phyloP scores from a whole-genome alignment of 2,113 vertebrate genomes.

The Caranx melampygus region DNA sequence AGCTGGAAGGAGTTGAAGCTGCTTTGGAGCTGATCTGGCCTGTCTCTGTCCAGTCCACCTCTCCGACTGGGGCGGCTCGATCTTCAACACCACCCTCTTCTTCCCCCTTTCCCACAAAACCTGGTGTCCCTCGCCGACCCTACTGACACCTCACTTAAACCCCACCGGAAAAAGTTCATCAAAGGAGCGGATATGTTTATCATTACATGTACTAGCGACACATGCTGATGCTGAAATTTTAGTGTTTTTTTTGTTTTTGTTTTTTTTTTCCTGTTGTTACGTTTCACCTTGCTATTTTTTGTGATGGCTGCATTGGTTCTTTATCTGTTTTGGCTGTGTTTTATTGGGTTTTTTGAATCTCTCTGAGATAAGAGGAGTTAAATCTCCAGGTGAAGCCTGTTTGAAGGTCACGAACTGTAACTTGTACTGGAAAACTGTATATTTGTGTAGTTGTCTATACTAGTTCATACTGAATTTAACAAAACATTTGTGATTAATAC shows the following conservation, averaged over 20 bases:
- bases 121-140: conserved; percentile 77
- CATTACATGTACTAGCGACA: conserved; percentile 61
- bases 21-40: conserved; percentile 74
- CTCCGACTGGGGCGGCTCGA: conserved; percentile 76
- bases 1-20: conserved; percentile 78
- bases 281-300: conserved; percentile 76
- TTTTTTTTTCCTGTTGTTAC: conserved; percentile 69
- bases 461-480: conserved; percentile 85
- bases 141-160: conserved; percentile 87
- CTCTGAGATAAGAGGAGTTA: conserved; percentile 60
- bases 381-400: conserved; percentile 72
- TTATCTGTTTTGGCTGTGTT: conserved; percentile 69
- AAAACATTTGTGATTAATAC: conserved; percentile 79
- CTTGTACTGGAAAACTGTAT: conserved; percentile 83
- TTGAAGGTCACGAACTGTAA: conserved; percentile 74
- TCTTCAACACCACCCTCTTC: conserved; percentile 55
- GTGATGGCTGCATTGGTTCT: conserved; percentile 65
- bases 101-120: background rate
- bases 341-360: conserved; percentile 68
- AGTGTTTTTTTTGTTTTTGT: conserved; percentile 44
- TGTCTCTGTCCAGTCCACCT: conserved; percentile 81
- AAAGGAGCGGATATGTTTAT: conserved; percentile 37
- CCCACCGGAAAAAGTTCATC: conserved; percentile 53
- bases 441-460: conserved; percentile 83
- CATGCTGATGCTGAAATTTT: conserved; percentile 72